Evolutionary conservation across 1,140 invertebrate genomes (phyloP), one percentile per base, ranked within the genome.

Genomic region (Microplitis mediator): DNA sequence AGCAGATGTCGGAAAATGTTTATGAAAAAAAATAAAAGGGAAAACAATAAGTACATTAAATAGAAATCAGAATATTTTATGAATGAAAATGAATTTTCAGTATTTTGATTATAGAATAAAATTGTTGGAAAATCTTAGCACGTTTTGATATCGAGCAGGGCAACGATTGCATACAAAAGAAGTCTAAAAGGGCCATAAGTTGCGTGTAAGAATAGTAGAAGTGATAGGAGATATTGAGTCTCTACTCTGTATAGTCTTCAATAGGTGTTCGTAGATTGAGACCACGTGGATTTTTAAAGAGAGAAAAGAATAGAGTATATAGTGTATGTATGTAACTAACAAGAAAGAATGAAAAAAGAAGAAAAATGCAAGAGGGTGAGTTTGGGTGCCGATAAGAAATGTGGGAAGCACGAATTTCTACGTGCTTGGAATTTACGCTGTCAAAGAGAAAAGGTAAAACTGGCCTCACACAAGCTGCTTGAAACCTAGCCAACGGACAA

Each of bases 351-450:
- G 34, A 62, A 32, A 66, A 72, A 75, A 52, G 67, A 72, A 52
- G 69, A 72, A 65, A 11, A 35, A 14, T 11, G n/a, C 34, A 60
- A 64, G 60, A 39, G 70, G 35, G 63, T 61, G 74, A 75, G 65
- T 52, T 54, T 54, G 51, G 63, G 36, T 67, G 23, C 54, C 73
- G 80, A 81, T 80, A 82, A 81, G 78, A 74, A 75, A 79, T 71
- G 61, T 64, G 78, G 76, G 76, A 78, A 78, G 76, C 77, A 82
- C 78, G 79, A 82, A 82, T 79, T 79, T 80, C 77, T 80, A 81
- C 81, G 80, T 83, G 81, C 78, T 72, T 75, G 74, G 79, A 77
- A 81, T 83, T 79, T 75, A 72, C 54, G 60, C 11, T 36, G 62
- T 35, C 35, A 36, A 69, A 14, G 58, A 62, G 45, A 58, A 62